Evolutionary conservation across 2,113 vertebrate genomes (phyloP).

Genomic region (Antechinus stuartii): DNA sequence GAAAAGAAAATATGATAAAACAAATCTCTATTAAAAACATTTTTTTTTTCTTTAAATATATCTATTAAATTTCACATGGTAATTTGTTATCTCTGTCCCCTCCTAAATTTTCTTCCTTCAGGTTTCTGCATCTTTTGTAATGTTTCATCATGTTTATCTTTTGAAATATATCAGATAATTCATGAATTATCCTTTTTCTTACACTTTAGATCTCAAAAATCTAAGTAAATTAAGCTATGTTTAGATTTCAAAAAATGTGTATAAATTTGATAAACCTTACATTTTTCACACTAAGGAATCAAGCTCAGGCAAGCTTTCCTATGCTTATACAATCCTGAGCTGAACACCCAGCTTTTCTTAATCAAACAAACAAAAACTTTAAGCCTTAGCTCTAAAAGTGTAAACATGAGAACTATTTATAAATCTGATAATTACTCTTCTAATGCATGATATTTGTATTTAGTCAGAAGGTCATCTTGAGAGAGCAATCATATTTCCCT

Average conservation of each 20-base stretch:
- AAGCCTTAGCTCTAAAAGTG: neutral
- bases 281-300: neutral
- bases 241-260: neutral
- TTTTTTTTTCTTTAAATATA: neutral
- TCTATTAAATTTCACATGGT: neutral
- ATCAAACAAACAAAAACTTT: neutral
- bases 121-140: neutral
- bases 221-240: neutral
- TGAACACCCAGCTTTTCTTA: neutral
- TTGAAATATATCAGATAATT: neutral
- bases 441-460: neutral
- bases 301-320: neutral
- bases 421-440: neutral
- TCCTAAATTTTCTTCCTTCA: neutral
- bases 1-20: neutral
- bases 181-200: neutral
- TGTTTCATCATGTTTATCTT: neutral
- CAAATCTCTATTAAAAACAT: neutral
- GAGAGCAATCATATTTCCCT: neutral
- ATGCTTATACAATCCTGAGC: neutral
- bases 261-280: neutral
- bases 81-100: neutral
- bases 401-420: neutral
- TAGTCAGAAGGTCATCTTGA: neutral
- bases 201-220: neutral